Conservation (phyloP, 2,113 vertebrate genomes). For the Reinhardtius hippoglossoides region DNA sequence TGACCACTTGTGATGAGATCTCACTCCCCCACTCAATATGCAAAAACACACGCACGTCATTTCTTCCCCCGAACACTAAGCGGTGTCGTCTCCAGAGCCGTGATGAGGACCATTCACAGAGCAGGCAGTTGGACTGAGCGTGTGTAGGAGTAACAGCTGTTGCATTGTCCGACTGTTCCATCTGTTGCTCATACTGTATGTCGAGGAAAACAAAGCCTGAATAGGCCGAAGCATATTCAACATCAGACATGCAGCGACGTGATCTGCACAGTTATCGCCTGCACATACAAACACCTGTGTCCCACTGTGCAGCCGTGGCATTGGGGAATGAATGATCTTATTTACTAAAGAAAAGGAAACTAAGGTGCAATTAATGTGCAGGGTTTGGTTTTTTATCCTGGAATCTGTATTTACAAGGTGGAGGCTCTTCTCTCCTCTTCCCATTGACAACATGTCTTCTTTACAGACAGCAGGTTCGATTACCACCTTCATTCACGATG, state of each 20-base stretch:
- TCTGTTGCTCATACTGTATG: too few relatives aligned
- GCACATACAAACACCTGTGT: constrained; percentile 15
- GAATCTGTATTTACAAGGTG: neutral
- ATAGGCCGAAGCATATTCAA: constrained; percentile 10
- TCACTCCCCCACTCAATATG: too few relatives aligned
- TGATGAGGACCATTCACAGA: neutral
- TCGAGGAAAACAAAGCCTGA: constrained; percentile 8
- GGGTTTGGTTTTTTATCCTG: neutral
- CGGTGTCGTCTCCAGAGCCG: neutral
- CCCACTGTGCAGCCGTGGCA: neutral
- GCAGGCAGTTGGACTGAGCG: neutral
- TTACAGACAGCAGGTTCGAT: neutral
- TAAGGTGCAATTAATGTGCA: neutral
- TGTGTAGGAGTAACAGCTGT: neutral
- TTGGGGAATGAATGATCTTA: neutral
- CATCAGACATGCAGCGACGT: neutral
- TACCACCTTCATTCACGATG: neutral
- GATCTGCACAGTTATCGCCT: neutral
- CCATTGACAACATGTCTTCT: neutral
- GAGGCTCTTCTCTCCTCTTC: neutral
- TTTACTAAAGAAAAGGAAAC: neutral
- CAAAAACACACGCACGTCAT: too few relatives aligned
- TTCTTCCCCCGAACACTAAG: neutral
- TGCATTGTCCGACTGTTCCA: neutral
- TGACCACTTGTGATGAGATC: too few relatives aligned